phyloP scores from a whole-genome alignment of 2,888 invertebrate genomes.

The Erebia epiphron region DNA sequence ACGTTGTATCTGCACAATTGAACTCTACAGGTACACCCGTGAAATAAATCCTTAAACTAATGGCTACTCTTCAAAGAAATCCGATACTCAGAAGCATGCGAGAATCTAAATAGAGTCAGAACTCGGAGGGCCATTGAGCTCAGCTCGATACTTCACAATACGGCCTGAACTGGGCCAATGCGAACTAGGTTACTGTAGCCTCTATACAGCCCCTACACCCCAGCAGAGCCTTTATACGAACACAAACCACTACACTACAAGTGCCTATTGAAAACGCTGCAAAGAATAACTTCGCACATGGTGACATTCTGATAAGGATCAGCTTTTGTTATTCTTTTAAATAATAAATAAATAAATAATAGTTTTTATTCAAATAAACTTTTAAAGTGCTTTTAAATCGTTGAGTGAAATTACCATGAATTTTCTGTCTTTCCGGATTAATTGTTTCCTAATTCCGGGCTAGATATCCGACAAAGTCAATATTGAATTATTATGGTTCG shows the following conservation, averaged over 20 bases:
- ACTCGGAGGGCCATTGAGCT: neutral
- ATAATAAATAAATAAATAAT: too few species aligned
- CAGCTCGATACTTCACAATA: constrained; percentile 14
- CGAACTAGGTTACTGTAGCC: constrained; percentile 11
- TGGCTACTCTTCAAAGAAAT: neutral
- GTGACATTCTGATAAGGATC: neutral
- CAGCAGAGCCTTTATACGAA: neutral
- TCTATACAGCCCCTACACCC: neutral
- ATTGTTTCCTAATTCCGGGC: too few species aligned
- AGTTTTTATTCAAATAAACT: too few species aligned
- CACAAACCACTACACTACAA: neutral
- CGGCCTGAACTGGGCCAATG: neutral
- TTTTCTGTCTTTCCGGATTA: too few species aligned
- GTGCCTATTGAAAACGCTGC: constrained; percentile 4
- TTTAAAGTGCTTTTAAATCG: too few species aligned
- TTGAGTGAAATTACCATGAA: too few species aligned
- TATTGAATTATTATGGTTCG: too few species aligned
- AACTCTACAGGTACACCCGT: too few species aligned
- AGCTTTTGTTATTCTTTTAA: too few species aligned
- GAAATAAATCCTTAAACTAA: too few species aligned
- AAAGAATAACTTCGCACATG: constrained; percentile 9
- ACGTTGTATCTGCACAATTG: too few species aligned
- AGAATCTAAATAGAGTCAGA: constrained; percentile 8
- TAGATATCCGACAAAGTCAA: too few species aligned
- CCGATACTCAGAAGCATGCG: neutral